Base-by-base conservation (phyloP, 1,140 invertebrate species). In the Xylocopa sonorina region DNA sequence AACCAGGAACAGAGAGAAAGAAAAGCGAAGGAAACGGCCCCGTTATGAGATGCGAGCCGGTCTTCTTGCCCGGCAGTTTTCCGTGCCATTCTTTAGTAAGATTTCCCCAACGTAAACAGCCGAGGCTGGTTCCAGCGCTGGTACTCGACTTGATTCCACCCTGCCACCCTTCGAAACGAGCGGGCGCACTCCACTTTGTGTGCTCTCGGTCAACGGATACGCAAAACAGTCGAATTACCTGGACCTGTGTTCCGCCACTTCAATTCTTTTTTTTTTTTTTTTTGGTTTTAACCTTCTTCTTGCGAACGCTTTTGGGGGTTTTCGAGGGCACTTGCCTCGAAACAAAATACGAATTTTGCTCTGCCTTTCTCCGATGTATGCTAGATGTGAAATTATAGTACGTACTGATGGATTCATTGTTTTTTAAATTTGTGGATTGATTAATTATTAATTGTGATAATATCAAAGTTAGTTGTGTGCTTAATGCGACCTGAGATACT, bases 41-140 rank as follows among this genome's bases (percentile, higher is more conserved):
- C 48, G 81, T 86, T 86, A 86, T 86, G 84, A 86, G 86, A 84
- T 85, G 83, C 83, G 79, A 85, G 84, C 75, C 62, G 84, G 75
- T 85, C 82, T 85, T 84, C 57, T 85, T 78, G 85, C 63, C 58
- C 72, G 64, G 51, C 53, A 48, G 69, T 74, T 74, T 76, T 78
- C 81, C 81, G 50, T 76, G 63, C 79, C 78, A 67, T 86, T 86
- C 85, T 83, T 87, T 81, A 83, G 84, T 86, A 83, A 87, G 86
- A 87, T 87, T 87, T 87, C 86, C 86, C 86, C 86, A 87, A 87
- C 79, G 86, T 87, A 87, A 87, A 87, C 86, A 87, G 84, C 64
- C 53, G 64, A 64, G 75, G 78, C 80, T 79, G 75, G 64, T 78
- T 85, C 83, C 77, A 73, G 60, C 68, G 81, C 68, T n/a, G 73